phyloP scores from a whole-genome alignment of 2,888 invertebrate genomes.

The Petrolisthes cinctipes region DNA sequence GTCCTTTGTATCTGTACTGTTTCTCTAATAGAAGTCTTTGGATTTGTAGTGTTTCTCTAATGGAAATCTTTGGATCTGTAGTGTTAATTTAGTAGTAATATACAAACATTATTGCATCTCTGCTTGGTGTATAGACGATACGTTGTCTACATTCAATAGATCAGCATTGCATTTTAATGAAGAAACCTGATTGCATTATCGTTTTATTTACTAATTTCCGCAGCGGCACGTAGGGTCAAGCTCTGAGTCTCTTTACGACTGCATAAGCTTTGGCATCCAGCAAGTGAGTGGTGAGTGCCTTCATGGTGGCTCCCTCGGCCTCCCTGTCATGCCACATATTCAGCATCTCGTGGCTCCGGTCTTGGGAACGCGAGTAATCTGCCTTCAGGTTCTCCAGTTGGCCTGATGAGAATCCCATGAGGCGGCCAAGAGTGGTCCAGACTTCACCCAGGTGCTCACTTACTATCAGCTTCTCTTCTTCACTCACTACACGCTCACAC shows the following conservation, averaged over 20 bases:
- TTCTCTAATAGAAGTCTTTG: too few species aligned
- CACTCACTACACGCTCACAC: conserved; percentile 6
- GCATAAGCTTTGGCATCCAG: conserved; percentile 38
- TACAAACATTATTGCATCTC: too few species aligned
- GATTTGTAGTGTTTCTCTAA: too few species aligned
- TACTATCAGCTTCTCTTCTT: background rate
- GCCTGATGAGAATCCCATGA: conserved; percentile 55
- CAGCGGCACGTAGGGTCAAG: background rate
- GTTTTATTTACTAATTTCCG: too few species aligned
- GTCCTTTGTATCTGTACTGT: too few species aligned
- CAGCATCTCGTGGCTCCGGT: conserved; percentile 51
- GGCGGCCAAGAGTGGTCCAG: conserved; percentile 49
- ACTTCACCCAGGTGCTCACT: conserved; percentile 36
- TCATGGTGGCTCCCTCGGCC: conserved; percentile 46
- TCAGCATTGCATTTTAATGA: too few species aligned
- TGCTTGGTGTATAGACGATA: too few species aligned
- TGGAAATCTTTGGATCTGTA: too few species aligned
- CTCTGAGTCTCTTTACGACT: conserved; percentile 34
- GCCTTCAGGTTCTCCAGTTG: conserved; percentile 55
- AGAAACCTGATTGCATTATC: too few species aligned
- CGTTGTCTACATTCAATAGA: too few species aligned
- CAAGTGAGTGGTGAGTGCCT: conserved; percentile 39
- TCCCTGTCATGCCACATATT: conserved; percentile 56
- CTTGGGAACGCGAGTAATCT: conserved; percentile 41
- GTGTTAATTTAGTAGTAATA: too few species aligned